phyloP scores from a whole-genome alignment of 1,140 invertebrate species.

The Heliconius eleuchia region DNA sequence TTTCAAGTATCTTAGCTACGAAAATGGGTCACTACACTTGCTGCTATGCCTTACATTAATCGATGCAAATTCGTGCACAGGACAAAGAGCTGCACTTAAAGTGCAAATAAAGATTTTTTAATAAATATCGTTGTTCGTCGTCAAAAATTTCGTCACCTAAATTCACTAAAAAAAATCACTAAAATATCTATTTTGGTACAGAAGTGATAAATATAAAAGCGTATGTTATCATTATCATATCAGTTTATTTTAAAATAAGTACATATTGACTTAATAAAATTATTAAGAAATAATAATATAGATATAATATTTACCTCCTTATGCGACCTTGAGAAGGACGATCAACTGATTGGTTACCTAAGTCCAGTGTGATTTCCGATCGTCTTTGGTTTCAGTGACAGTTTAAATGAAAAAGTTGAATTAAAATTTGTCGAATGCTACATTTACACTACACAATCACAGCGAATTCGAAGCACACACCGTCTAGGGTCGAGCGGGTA shows the following conservation, averaged over 20 bases:
- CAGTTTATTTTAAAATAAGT: neutral
- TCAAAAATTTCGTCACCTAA: neutral
- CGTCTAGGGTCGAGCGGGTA: conserved; percentile 18
- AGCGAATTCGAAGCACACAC: conserved; percentile 22
- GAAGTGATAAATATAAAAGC: neutral
- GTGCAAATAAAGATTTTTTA: neutral
- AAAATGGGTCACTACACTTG: conserved; percentile 75
- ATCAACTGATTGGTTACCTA: conserved; percentile 44
- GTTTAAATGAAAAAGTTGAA: conserved; percentile 7
- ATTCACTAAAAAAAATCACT: neutral
- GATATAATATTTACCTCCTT: conserved; percentile 66
- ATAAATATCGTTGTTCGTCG: neutral
- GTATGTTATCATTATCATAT: neutral
- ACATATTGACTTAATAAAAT: neutral
- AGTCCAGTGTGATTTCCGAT: conserved; percentile 52
- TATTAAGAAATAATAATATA: neutral
- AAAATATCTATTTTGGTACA: neutral
- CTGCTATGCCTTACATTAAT: conserved; percentile 69
- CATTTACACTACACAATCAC: conserved; percentile 44
- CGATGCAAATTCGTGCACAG: conserved; percentile 52
- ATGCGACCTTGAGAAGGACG: conserved; percentile 59
- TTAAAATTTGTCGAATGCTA: conserved; percentile 42
- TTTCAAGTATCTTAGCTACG: conserved; percentile 65
- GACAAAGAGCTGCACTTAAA: neutral
- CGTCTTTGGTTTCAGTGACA: conserved; percentile 27